Evolutionary conservation across 2,113 vertebrate species (phyloP), one percentile per base, ranked within the genome.

Genomic region (Elanus axillaris): DNA sequence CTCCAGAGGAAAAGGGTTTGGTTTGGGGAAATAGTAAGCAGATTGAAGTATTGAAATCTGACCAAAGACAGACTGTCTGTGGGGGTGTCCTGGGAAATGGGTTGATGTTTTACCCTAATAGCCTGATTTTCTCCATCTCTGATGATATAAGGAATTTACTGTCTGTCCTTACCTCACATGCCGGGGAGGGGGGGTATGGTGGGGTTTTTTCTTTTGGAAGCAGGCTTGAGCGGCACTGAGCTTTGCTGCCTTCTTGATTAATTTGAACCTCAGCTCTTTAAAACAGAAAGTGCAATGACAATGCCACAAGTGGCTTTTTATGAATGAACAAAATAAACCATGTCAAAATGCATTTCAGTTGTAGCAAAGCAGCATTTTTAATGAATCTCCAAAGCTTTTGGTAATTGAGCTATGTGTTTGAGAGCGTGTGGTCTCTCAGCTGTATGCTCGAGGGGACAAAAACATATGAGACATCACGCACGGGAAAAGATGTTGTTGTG

Each of bases 401-500:
- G 38, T 81, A 62, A 66, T 6, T 53, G 86, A 67, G 43, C 75
- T 64, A 32, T 42, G 59, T 47, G 23, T 53, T 63, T 58, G 63
- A 40, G 77, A 52, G 47, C 3, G 2, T 5, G 66, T 2, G 6
- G 23, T 59, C 75, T 64, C 64, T 48, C 1, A 0, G 42, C 60
- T 77, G 45, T 40, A 20, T 3, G 1, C 55, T 75, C 0, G 0
- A 67, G 32, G 38, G 53, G 22, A 19, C n/a, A 64, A n/a, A 47
- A 68, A 9, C 66, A n/a, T 42, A 13, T 0, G 1, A 34, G 64
- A 25, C 3, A 0, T 48, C 16, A 4, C 0, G 8, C 16, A 4
- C 0, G 8, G 38, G 53, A 84, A 68, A 79, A 3, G 11, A 47
- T 31, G 68, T 5, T 66, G 48, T 64, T 31, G 50, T n/a, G 6